A percentile compares a stretch with the other conserved stretches of the same genome.
Evolutionary conservation across 1,140 invertebrate species (phyloP).

Genomic region (Myzus persicae): DNA sequence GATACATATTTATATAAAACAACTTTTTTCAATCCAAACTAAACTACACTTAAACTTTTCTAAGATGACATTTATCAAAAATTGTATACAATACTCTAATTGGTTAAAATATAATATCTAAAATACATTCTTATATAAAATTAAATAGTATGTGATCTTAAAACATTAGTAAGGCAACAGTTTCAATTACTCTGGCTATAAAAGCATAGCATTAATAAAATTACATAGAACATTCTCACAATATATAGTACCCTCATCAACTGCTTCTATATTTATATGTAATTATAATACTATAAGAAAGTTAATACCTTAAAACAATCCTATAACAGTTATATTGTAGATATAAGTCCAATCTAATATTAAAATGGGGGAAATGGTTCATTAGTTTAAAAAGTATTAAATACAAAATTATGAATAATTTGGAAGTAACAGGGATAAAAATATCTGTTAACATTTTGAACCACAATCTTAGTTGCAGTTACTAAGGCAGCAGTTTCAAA

Average conservation of each 20-base stretch:
- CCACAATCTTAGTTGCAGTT: neutral
- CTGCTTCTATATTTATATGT: neutral
- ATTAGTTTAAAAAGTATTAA: no score
- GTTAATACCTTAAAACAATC: neutral
- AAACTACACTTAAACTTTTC: neutral
- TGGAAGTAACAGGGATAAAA: neutral
- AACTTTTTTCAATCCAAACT: neutral
- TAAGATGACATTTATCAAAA: neutral
- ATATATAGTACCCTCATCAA: neutral
- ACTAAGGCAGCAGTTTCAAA: no score
- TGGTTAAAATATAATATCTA: neutral
- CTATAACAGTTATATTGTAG: neutral
- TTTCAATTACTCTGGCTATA: neutral
- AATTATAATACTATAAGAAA: neutral
- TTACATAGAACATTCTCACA: neutral
- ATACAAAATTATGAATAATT: no score
- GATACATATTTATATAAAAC: neutral
- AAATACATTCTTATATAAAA: neutral
- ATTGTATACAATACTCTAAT: neutral
- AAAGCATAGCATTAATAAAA: neutral
- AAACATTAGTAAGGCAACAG: neutral
- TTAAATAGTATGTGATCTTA: neutral
- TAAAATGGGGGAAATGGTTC: no score
- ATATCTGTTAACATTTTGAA: neutral
- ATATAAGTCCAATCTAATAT: neutral